Evolutionary conservation across 2,113 vertebrate genomes (phyloP).

Genomic region (Natator depressus): DNA sequence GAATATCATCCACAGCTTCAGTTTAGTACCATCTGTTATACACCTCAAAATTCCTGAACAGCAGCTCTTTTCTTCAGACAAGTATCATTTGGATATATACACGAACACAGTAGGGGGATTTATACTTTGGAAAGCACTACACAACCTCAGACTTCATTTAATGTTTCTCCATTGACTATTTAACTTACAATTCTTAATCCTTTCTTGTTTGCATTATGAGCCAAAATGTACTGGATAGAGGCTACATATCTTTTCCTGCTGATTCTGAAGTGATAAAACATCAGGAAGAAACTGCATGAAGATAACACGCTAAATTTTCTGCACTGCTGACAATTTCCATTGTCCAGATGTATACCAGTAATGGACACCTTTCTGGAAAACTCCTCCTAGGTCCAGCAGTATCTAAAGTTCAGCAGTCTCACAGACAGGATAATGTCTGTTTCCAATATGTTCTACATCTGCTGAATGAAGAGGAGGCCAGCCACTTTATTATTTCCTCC

Average conservation of each 20-base stretch:
- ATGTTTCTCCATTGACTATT: constrained; percentile 33
- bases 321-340: not conserved
- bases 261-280: constrained; percentile 12
- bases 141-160: constrained; percentile 48
- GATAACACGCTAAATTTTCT: not conserved
- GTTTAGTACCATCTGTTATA: constrained; percentile 65
- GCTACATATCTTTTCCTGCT: constrained; percentile 10
- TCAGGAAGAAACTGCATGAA: not conserved
- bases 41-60: constrained; percentile 46
- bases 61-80: constrained; percentile 13
- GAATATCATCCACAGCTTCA: constrained; percentile 33
- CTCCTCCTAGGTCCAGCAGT: not conserved
- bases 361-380: not conserved
- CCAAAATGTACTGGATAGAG: not conserved
- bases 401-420: not conserved
- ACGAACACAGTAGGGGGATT: too few species aligned
- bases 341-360: not conserved
- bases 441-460: not conserved
- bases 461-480: not conserved
- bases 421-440: not conserved
- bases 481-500: not conserved
- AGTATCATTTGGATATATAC: constrained; percentile 46
- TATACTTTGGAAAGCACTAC: constrained; percentile 48
- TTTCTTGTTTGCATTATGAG: constrained; percentile 51
- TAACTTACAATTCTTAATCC: constrained; percentile 31